A percentile compares a stretch with the other conserved stretches of the same genome.
phyloP scores from a whole-genome alignment of 64 coral and sea anemone genomes.

The Acropora yongei region DNA sequence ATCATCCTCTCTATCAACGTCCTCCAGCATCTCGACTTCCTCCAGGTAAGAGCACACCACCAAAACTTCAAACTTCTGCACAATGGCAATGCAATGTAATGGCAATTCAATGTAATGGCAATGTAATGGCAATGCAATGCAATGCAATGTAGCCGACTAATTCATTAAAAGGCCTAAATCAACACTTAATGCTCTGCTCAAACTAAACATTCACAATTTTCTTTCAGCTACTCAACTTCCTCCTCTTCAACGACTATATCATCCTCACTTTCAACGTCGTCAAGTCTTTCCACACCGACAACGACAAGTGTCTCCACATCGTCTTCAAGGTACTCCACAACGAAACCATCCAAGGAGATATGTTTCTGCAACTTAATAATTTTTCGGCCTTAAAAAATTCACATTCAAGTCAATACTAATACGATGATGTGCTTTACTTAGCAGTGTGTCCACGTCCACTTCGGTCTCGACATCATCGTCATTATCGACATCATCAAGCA shows the following conservation, averaged over 20 bases:
- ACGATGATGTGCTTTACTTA: neutral
- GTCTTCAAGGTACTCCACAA: neutral
- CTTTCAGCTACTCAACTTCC: neutral
- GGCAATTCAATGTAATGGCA: no score
- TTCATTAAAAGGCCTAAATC: no score
- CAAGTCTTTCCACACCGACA: neutral
- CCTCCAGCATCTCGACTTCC: neutral
- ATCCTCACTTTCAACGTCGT: neutral
- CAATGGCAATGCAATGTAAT: neutral
- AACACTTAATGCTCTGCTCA: no score
- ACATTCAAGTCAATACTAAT: no score
- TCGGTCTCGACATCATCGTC: conserved; percentile 20
- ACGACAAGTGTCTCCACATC: neutral
- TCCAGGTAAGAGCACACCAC: neutral
- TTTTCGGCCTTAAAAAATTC: no score
- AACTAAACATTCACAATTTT: neutral
- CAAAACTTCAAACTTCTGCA: neutral
- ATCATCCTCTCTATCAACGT: neutral
- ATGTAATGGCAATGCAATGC: no score
- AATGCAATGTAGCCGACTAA: neutral
- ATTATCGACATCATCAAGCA: neutral
- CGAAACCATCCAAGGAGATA: neutral
- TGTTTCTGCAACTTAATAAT: no score
- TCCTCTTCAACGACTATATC: neutral
- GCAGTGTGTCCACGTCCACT: conserved; percentile 10